These are phyloP conservation scores for Dasyornis broadbenti DNA, from an alignment of 2,113 vertebrate species.

Conservation along the genomic window DNA sequence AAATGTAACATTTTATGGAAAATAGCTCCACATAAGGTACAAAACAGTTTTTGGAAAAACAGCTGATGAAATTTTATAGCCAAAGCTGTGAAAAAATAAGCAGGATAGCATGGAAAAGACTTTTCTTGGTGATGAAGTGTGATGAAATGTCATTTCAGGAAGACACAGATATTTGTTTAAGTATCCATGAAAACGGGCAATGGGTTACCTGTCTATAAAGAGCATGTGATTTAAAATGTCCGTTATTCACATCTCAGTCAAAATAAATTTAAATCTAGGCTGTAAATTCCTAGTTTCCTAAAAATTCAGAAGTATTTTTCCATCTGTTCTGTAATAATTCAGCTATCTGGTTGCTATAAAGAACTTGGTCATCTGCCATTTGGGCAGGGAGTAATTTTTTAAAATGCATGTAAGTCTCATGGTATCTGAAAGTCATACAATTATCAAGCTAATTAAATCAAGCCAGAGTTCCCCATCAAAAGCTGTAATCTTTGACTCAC, in stretches of 20 bases:
- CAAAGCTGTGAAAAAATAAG: constrained; percentile 17
- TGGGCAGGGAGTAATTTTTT: neutral
- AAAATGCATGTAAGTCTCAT: neutral
- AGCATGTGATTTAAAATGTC: constrained; percentile 27
- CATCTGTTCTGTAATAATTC: constrained; percentile 68
- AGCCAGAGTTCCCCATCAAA: constrained; percentile 9
- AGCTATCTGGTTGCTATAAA: constrained; percentile 46
- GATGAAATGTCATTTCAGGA: neutral
- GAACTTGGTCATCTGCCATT: constrained; percentile 50
- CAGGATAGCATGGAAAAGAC: neutral
- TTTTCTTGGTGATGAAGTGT: neutral
- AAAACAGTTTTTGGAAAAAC: neutral
- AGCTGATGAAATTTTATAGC: constrained; percentile 19
- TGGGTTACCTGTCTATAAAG: constrained; percentile 28
- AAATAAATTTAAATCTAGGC: constrained; percentile 42
- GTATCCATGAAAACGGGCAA: neutral
- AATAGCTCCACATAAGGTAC: neutral
- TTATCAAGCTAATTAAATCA: constrained; percentile 52
- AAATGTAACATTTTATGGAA: neutral
- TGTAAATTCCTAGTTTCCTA: constrained; percentile 47
- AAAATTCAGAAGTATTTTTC: constrained; percentile 54
- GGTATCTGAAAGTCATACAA: constrained; percentile 32
- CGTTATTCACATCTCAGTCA: constrained; percentile 20
- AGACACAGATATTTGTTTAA: neutral
- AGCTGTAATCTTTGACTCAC: neutral